phyloP scores from a whole-genome alignment of 2,113 vertebrate genomes.

The Colossoma macropomum region DNA sequence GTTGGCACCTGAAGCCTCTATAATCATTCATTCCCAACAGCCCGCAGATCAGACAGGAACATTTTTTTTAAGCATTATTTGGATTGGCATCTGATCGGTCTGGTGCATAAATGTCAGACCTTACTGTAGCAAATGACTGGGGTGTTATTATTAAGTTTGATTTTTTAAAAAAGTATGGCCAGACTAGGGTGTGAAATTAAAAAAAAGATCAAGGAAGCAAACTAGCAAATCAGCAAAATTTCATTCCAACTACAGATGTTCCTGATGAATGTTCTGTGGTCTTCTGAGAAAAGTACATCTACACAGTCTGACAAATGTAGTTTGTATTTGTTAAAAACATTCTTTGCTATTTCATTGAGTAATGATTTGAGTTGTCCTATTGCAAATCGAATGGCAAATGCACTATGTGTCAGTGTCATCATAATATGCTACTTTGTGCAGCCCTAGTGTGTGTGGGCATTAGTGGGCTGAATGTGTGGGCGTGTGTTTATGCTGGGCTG shows the following conservation, averaged over 20 bases:
- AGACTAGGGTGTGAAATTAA: neutral
- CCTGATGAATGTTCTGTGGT: neutral
- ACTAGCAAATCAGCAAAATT: neutral
- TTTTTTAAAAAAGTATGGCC: no score
- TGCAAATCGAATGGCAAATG: neutral
- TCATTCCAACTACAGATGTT: neutral
- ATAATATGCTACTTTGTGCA: neutral
- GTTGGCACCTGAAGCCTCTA: neutral
- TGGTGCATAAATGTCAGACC: no score
- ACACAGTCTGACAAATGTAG: no score
- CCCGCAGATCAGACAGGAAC: no score
- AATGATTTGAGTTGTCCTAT: neutral
- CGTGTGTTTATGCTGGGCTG: constrained; percentile 1
- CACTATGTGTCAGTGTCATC: no score
- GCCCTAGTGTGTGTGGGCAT: neutral
- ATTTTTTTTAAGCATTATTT: no score
- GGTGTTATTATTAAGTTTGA: no score
- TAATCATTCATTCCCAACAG: neutral
- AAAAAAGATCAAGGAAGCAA: neutral
- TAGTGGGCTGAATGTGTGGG: neutral
- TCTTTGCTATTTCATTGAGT: neutral
- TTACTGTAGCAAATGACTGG: no score
- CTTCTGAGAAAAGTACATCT: no score
- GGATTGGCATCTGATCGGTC: no score
- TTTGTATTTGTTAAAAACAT: no score